These are phyloP conservation scores for Gambelia wislizenii DNA, from an alignment of 2,797 vertebrate species.

Conservation along the genomic window DNA sequence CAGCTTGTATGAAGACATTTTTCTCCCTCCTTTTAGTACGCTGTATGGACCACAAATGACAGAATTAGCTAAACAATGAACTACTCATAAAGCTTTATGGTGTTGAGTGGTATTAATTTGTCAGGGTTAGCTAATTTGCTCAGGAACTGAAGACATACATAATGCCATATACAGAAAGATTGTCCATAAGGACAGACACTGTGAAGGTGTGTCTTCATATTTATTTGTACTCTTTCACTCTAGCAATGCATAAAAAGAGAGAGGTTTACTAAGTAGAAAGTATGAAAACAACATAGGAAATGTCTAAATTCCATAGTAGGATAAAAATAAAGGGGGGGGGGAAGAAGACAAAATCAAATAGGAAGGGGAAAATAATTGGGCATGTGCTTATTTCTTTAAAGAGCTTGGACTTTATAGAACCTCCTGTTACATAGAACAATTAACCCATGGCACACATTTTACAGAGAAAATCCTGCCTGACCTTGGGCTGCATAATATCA, in stretches of 20 bases:
- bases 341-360: not conserved
- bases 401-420: not conserved
- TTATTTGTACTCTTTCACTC: constrained; percentile 12
- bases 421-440: constrained; percentile 3
- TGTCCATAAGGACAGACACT: not conserved
- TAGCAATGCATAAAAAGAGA: not conserved
- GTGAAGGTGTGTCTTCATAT: not conserved
- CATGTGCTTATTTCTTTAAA: not conserved
- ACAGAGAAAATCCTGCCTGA: not conserved
- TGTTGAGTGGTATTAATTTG: constrained; percentile 27
- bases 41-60: not conserved
- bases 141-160: constrained; percentile 8
- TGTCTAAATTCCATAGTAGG: not conserved
- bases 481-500: not conserved
- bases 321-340: not conserved
- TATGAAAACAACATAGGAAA: not conserved
- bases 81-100: constrained; percentile 32
- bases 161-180: not conserved
- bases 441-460: not conserved
- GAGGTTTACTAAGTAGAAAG: constrained; percentile 7
- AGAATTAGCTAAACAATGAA: constrained; percentile 49
- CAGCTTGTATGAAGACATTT: not conserved
- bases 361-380: not conserved
- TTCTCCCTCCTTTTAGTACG: not conserved
- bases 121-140: constrained; percentile 22